Evolutionary conservation across 1,140 invertebrate genomes (phyloP).

Genomic region (Armadillidium nasatum): DNA sequence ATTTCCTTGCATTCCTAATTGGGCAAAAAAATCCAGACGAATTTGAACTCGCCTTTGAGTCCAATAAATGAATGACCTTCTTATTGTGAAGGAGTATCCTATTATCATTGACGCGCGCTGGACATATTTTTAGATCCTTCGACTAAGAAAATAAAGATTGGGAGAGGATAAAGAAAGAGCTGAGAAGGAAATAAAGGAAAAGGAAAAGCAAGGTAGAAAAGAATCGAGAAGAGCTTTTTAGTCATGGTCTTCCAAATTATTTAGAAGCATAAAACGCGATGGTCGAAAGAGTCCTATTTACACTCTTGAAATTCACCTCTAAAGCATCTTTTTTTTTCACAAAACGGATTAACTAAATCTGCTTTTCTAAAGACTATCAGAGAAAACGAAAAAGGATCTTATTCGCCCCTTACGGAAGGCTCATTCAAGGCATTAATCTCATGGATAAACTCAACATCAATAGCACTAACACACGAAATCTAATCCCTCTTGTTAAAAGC

Average conservation of each 20-base stretch:
- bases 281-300: background rate
- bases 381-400: background rate
- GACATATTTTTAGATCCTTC: background rate
- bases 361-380: conserved; percentile 1
- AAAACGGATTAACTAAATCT: conserved; percentile 13
- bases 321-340: background rate
- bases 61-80: background rate
- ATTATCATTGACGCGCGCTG: background rate
- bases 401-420: background rate
- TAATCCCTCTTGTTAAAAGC: conserved; percentile 8
- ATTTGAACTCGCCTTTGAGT: background rate
- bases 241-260: conserved; percentile 12
- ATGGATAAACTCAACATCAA: conserved; percentile 13
- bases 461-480: conserved; percentile 10
- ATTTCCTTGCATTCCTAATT: too few species aligned
- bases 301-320: background rate
- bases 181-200: too few species aligned
- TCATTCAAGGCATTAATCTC: background rate
- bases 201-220: too few species aligned
- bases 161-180: background rate
- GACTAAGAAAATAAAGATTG: background rate
- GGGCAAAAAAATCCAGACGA: background rate
- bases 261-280: background rate
- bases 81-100: background rate
- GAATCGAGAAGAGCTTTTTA: background rate